Percentiles rank a stretch among this genome's conserved stretches.
Evolutionary conservation across 2,797 vertebrate species (phyloP).

Genomic region (Cryptoblepharus egeriae): DNA sequence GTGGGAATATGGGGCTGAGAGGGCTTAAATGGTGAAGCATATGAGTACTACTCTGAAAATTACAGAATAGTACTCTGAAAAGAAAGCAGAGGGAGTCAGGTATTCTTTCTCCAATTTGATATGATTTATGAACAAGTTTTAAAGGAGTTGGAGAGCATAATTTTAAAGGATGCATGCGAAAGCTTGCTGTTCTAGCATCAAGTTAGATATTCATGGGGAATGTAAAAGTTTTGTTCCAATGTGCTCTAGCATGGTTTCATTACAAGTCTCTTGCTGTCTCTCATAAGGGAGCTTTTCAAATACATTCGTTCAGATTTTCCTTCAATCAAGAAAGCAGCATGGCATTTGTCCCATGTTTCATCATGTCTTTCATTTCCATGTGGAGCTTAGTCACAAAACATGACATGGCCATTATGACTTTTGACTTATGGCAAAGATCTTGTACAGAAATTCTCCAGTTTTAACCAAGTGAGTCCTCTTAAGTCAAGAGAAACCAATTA

Average conservation of each 20-base stretch:
- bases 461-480: not conserved
- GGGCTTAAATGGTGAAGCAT: not conserved
- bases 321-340: conserved; percentile 39
- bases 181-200: conserved; percentile 12
- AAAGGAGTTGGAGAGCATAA: not conserved
- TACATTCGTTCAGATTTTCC: conserved; percentile 42
- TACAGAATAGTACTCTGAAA: not conserved
- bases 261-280: conserved; percentile 9
- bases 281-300: conserved; percentile 48
- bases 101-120: not conserved
- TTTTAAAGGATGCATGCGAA: conserved; percentile 12
- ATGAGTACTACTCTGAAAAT: not conserved
- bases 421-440: conserved; percentile 30
- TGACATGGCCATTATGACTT: conserved; percentile 32
- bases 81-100: not conserved
- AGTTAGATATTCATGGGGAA: not conserved
- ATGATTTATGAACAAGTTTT: not conserved
- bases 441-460: conserved; percentile 3
- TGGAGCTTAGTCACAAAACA: conserved; percentile 48
- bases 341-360: conserved; percentile 55
- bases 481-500: not conserved
- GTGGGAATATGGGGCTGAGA: no score
- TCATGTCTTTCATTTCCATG: conserved; percentile 57
- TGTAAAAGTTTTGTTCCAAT: not conserved
- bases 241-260: not conserved